Conservation (phyloP, 2,797 vertebrate species). For the Sylvia borin region DNA sequence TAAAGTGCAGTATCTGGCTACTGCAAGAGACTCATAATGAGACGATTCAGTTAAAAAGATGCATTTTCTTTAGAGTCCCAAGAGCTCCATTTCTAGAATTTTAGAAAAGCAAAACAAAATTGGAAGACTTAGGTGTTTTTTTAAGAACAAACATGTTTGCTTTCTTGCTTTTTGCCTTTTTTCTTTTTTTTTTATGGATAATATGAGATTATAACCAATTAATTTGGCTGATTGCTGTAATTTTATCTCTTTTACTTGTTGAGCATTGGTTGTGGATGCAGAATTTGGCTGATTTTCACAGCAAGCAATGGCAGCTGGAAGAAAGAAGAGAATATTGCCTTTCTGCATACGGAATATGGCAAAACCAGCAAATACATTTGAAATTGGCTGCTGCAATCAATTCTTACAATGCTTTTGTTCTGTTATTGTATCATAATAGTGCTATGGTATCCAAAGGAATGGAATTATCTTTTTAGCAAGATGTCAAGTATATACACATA, state of each 20-base stretch:
- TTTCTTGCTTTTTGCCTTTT: no score
- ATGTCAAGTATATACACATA: not conserved
- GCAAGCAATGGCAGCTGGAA: not conserved
- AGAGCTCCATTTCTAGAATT: not conserved
- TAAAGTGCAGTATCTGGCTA: not conserved
- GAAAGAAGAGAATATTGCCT: not conserved
- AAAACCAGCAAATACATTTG: not conserved
- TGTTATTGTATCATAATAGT: not conserved
- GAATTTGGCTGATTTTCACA: not conserved
- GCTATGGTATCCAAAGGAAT: not conserved
- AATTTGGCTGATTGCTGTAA: not conserved
- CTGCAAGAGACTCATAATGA: not conserved
- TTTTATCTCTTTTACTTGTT: not conserved
- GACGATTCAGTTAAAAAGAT: not conserved
- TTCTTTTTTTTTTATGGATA: not conserved
- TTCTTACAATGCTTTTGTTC: not conserved
- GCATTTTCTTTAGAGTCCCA: not conserved
- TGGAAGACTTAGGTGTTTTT: not conserved
- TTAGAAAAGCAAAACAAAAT: not conserved
- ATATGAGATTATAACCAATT: not conserved
- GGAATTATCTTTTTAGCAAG: not conserved
- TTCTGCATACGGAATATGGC: not conserved
- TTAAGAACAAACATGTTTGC: not conserved
- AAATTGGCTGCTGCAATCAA: not conserved
- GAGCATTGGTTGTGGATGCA: not conserved